Evolutionary conservation across 1,140 invertebrate genomes (phyloP), one percentile per base, ranked within the genome.

Genomic region (Caenorhabditis tropicalis): DNA sequence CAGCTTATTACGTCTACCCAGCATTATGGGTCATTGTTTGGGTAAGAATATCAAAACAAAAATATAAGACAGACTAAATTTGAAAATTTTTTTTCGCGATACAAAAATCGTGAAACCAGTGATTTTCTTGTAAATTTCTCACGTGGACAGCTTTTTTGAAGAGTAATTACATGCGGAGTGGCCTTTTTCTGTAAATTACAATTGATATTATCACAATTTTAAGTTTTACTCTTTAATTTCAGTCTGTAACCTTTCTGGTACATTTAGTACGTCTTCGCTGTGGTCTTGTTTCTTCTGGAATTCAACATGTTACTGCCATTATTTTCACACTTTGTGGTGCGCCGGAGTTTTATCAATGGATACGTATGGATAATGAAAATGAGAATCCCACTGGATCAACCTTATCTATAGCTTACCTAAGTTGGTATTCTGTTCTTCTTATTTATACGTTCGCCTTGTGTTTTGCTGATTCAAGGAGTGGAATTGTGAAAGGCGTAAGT

Each of bases 271-370:
- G 83, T 27, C 70, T 74, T 5, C 33, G 46, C 6, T 79, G 80
- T 31, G 84, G 84, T 53, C 80, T 82, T 31, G 84, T 85, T 10
- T 60, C 84, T 15, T 85, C 84, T 7, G 84, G 84, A 70, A 82
- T 85, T 65, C 84, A 85, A 48, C 84, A 85, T 39, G 33, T 82
- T 29, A 74, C 84, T 3, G 56, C 60, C 3, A 24, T 85, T 4
- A 39, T 85, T 12, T 82, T 85, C n/a, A 15, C 46, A 2, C 1
- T 85, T 19, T 80, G 80, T 46, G 60, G 79, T 2, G 48, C 48
- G n/a, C 81, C 84, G 12, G 84, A 85, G 31, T 82, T 82, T 21
- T 85, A 85, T 48, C 81, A 85, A 46, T 48, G 80, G 46, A 56
- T 82, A 16, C 56, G 80, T 48, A 53, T 56, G 39, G 80, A 79